Percentiles rank a stretch among this genome's conserved stretches.
phyloP scores from a whole-genome alignment of 2,888 invertebrate genomes.

The Conchocele bisecta region DNA sequence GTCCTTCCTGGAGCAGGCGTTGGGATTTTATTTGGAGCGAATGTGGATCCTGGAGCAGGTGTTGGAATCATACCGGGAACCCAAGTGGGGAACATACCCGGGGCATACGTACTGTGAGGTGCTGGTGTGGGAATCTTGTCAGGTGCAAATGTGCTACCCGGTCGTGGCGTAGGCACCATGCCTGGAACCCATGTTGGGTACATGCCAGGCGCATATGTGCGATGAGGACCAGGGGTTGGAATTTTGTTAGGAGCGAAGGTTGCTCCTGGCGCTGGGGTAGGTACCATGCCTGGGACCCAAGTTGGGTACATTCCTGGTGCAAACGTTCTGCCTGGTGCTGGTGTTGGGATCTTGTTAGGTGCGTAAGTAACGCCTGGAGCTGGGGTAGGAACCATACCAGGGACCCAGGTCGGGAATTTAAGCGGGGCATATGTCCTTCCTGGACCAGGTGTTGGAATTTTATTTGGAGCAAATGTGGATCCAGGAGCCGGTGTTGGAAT shows the following conservation, averaged over 20 bases:
- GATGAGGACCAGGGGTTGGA: conserved; percentile 53
- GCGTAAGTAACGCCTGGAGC: conserved; percentile 53
- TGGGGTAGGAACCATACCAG: conserved; percentile 57
- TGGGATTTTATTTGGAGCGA: conserved; percentile 50
- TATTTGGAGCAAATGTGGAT: conserved; percentile 55
- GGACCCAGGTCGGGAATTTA: conserved; percentile 53
- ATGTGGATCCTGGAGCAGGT: conserved; percentile 52
- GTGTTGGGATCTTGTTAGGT: conserved; percentile 52
- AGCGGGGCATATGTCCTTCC: conserved; percentile 57
- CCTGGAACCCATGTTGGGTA: conserved; percentile 56
- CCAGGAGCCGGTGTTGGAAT: conserved; percentile 60
- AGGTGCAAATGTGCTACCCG: conserved; percentile 54
- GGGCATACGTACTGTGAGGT: conserved; percentile 56
- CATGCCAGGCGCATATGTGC: conserved; percentile 52
- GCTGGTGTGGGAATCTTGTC: conserved; percentile 51
- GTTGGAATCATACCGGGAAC: conserved; percentile 55
- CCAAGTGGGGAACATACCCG: conserved; percentile 52
- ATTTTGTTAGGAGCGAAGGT: conserved; percentile 55
- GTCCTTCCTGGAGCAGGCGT: conserved; percentile 59
- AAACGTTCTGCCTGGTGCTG: conserved; percentile 44
- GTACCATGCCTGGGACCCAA: conserved; percentile 56
- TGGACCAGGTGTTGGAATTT: conserved; percentile 60
- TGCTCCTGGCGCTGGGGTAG: conserved; percentile 56
- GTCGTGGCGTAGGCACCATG: conserved; percentile 60
- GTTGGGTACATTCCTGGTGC: conserved; percentile 54